phyloP scores from a whole-genome alignment of 2,113 vertebrate genomes.

The Rousettus leschenaultii region DNA sequence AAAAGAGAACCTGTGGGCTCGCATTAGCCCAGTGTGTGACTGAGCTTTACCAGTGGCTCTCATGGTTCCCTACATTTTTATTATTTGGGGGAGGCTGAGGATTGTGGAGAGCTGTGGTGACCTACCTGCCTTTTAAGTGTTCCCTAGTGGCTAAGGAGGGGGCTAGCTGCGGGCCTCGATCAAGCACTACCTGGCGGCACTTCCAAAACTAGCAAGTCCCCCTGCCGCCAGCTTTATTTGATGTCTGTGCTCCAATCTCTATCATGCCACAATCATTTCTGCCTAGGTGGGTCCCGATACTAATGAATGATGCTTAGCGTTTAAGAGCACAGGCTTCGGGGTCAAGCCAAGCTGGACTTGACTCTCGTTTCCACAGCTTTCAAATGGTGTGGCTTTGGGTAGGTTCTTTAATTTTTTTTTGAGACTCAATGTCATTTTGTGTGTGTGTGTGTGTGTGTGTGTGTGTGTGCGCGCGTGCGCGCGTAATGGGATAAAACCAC shows the following conservation, averaged over 20 bases:
- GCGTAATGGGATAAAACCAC: neutral
- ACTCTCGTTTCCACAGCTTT: neutral
- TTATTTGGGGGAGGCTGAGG: neutral
- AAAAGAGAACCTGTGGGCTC: neutral
- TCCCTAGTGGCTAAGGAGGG: neutral
- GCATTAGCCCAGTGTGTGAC: neutral
- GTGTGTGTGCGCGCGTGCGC: too few relatives aligned
- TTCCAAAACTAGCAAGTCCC: neutral
- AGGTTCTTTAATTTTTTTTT: neutral
- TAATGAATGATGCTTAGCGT: neutral
- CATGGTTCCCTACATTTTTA: neutral
- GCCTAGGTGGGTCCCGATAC: neutral
- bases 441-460: neutral
- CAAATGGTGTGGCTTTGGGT: neutral
- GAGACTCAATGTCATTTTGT: neutral
- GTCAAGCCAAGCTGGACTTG: neutral
- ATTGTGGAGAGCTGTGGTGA: neutral
- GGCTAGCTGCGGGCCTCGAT: neutral
- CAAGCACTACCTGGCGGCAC: neutral
- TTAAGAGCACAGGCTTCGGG: neutral
- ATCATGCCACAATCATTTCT: neutral
- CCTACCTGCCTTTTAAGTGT: neutral
- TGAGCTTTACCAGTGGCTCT: neutral
- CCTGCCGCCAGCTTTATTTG: neutral
- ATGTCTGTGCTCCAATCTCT: neutral